These are phyloP conservation scores for Caiman crocodilus DNA, from an alignment of 2,797 vertebrate genomes.

Conservation along the genomic window DNA sequence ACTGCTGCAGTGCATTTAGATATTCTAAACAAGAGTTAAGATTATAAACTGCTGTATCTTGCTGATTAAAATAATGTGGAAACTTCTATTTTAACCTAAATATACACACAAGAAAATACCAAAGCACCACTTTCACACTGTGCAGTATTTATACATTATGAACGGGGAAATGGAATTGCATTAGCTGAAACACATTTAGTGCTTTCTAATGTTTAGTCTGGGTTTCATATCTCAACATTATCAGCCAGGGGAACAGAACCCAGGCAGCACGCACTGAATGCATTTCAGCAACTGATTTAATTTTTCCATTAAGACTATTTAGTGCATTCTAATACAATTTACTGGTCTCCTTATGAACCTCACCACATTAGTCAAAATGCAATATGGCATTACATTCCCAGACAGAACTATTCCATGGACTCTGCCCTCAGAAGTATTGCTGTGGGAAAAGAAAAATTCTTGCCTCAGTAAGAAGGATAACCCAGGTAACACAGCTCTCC, in stretches of 20 bases:
- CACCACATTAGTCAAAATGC: background rate
- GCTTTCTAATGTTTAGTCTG: background rate
- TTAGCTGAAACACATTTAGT: background rate
- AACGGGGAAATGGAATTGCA: background rate
- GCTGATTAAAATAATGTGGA: background rate
- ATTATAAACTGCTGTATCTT: background rate
- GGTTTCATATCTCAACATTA: rapidly evolving
- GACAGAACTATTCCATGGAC: background rate
- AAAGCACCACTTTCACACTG: rapidly evolving
- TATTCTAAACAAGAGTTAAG: background rate
- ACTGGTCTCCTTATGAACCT: rapidly evolving
- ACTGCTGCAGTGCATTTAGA: background rate
- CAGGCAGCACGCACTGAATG: rapidly evolving
- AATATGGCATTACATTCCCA: background rate
- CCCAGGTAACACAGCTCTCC: background rate
- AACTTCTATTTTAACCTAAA: background rate
- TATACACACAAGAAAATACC: background rate
- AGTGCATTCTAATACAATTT: background rate
- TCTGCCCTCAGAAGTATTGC: background rate
- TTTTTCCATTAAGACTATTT: background rate
- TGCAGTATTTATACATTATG: rapidly evolving
- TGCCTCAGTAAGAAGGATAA: background rate
- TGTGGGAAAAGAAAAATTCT: background rate
- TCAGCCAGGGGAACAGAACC: rapidly evolving
- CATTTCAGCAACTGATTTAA: background rate